Base-by-base conservation (phyloP, 2,113 vertebrate genomes). In the Myotis lucifugus region DNA sequence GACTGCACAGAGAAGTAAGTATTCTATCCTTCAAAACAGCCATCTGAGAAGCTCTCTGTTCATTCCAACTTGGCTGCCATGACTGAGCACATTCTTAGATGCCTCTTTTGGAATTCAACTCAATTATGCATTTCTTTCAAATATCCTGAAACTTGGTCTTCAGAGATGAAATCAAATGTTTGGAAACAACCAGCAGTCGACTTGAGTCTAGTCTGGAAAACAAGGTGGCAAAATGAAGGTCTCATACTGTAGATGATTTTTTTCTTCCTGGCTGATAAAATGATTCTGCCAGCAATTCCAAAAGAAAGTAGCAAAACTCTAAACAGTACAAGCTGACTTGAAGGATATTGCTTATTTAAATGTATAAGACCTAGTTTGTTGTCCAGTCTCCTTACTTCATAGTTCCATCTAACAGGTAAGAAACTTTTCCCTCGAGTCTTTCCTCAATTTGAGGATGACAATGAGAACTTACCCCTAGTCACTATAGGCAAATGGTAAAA, bases 41-140 rank as follows among this genome's bases (percentile, higher is more conserved):
- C 74, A 42, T 3, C 59, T 50, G 52, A 86, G 74, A 61, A 70
- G 21, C 56, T 32, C 72, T 9, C 32, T 5, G 15, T 50, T 50
- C 56, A n/a, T 50, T 83, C 42, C 83, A 79, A 32, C 56, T 52
- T 52, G 42, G 69, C 15, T 17, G 54, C 12, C 46, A 46, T 59
- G 42, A 42, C 11, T 5, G 50, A 76, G 23, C 69, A 61, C 34
- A 37, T 32, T 67, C 70, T 88, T 37, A 42, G 10, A 25, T 34
- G 84, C 12, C 46, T 72, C 85, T 81, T 88, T 48, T 82, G 37
- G 48, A 96, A 72, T 18, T 76, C 54, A 56, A 93, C 42, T 85
- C 67, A 85, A 29, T 40, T 56, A 87, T 19, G 3, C 50, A 54
- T 61, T 90, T 86, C 69, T 93, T 94, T 91, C 32, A 92, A 94